Evolutionary conservation across 2,888 invertebrate genomes (phyloP), one percentile per base, ranked within the genome.

Genomic region (Penaeus monodon): DNA sequence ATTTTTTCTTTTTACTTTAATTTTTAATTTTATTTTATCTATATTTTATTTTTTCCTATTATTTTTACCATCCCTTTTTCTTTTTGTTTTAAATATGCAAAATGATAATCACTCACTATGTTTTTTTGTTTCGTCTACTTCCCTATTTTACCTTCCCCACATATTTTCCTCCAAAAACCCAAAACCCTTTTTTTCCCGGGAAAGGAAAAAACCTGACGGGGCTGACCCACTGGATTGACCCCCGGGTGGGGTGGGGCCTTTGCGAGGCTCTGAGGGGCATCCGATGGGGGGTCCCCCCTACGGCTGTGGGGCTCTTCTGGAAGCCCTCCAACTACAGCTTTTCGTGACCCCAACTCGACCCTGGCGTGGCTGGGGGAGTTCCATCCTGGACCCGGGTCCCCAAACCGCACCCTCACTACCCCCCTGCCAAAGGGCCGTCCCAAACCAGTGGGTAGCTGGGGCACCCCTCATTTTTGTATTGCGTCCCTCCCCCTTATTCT

Each of bases 371-470:
- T 27, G 14, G 27, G 29, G 27, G 29, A n/a, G 14, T 29, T 29
- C 57, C n/a, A 57, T 57, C 22, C 57, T 77, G 24, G 57, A n/a
- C n/a, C 29, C 29, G n/a, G n/a, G n/a, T 27, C 24, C 12, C n/a
- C 87, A n/a, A n/a, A n/a, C 87, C 87, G 17, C 87, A 87, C 29
- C 87, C 87, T 10, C 87, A 87, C 79, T 87, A 84, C 87, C 68
- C 73, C 20, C 73, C 66, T 1, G 73, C 77, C 38, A 76, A 83
- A 14, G 87, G 87, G 20, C 57, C 57, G 76, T 22, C 87, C 87
- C 57, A 17, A 3, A 57, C 57, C 57, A 57, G 57, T 57, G 17
- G 57, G 57, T 57, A 17, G 57, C 57, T 3, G 17, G 57, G 57
- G 57, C 57, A 17, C 17, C 17, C 3, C 17, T 10, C 10, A 17